phyloP scores from a whole-genome alignment of 2,113 vertebrate species.

The Arizona elegans region DNA sequence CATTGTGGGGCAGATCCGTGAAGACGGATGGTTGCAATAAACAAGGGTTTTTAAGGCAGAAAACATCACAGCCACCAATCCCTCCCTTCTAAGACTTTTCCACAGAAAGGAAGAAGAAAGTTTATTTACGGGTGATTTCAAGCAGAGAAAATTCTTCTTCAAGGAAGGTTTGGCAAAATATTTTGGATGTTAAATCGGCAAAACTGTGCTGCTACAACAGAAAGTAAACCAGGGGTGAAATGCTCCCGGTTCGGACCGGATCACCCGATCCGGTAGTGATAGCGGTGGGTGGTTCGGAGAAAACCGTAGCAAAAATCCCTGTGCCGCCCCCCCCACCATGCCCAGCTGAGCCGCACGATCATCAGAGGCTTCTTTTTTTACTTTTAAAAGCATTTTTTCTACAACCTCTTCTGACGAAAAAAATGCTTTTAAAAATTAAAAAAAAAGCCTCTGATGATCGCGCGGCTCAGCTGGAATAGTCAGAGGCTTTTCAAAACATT shows the following conservation, averaged over 20 bases:
- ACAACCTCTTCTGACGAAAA: too few relatives aligned
- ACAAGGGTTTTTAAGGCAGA: slow-evolving; percentile 72
- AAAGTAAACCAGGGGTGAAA: too few relatives aligned
- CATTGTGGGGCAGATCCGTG: slow-evolving; percentile 75
- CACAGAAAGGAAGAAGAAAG: slow-evolving; percentile 62
- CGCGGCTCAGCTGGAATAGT: rapidly evolving
- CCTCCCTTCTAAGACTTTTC: slow-evolving; percentile 58
- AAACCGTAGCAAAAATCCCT: too few relatives aligned
- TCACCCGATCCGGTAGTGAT: too few relatives aligned
- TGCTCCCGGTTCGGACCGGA: too few relatives aligned
- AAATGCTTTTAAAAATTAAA: too few relatives aligned
- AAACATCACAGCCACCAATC: slow-evolving; percentile 70
- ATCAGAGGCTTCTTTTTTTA: too few relatives aligned
- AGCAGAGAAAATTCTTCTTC: slow-evolving; percentile 60
- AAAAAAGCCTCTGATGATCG: too few relatives aligned
- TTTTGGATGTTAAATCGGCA: neutral
- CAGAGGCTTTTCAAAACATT: too few relatives aligned
- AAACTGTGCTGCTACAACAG: neutral
- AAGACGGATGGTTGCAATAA: slow-evolving; percentile 80
- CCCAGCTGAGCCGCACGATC: too few relatives aligned
- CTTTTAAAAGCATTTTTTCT: too few relatives aligned
- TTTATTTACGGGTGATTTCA: slow-evolving; percentile 64
- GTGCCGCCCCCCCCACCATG: rapidly evolving
- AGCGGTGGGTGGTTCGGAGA: too few relatives aligned
- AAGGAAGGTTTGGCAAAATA: slow-evolving; percentile 60